phyloP scores from a whole-genome alignment of 2,113 vertebrate species.

The Puffinus mauretanicus region DNA sequence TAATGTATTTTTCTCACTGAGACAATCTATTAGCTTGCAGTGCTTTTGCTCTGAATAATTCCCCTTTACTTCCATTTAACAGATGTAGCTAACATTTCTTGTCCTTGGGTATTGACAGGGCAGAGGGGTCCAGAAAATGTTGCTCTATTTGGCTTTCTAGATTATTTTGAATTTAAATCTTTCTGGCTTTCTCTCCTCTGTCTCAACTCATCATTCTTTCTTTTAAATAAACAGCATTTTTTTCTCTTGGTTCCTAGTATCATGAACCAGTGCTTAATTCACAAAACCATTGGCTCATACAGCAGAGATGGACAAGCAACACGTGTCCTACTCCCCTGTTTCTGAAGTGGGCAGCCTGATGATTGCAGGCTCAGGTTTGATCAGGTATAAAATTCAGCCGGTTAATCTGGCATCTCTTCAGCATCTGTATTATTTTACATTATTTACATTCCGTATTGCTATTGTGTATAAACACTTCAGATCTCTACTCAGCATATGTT shows the following conservation, averaged over 20 bases:
- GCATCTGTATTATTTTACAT: neutral
- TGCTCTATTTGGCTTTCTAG: neutral
- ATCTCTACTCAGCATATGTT: neutral
- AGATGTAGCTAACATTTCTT: neutral
- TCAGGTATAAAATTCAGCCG: neutral
- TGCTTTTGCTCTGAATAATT: neutral
- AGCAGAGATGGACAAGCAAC: neutral
- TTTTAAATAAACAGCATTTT: neutral
- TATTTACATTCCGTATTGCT: neutral
- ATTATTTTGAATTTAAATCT: neutral
- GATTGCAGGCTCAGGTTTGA: neutral
- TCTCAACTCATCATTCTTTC: neutral
- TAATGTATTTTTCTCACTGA: neutral
- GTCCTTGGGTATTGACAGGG: neutral
- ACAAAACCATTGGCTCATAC: neutral
- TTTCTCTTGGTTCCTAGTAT: neutral
- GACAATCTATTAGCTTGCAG: neutral
- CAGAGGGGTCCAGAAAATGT: neutral
- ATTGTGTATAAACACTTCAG: neutral
- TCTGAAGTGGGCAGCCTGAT: neutral
- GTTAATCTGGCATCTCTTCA: neutral
- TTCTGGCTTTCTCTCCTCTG: neutral
- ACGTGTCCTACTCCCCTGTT: neutral
- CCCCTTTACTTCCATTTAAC: neutral
- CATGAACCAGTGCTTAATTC: neutral